Base-by-base conservation (phyloP, 2,888 invertebrate genomes). In the Augiades crinisus region DNA sequence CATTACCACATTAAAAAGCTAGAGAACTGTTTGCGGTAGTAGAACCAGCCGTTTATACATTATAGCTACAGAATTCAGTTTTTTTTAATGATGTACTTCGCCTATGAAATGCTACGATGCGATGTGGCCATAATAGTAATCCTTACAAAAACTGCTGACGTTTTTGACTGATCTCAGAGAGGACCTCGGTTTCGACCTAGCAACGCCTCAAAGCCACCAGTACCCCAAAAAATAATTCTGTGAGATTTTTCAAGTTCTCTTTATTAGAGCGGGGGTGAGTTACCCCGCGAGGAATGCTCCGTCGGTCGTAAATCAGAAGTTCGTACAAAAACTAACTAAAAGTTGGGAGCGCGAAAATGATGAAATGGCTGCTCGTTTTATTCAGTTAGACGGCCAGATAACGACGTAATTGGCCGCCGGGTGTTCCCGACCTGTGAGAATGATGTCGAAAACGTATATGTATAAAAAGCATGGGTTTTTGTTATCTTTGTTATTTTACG, bases 241-340 rank as follows among this genome's bases (percentile, higher is more conserved):
- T 65, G 74, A 71, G 73, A 75, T 77, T 77, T 77, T 72, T 71
- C 68, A 67, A 73, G 75, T 78, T 75, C 75, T 75, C 72, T 81
- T 82, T 81, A 82, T 82, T 81, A 82, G 77, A 69, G 67, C 67
- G 63, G 67, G 70, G 67, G 72, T 72, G 57, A 55, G 55, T 54
- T 47, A 53, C 55, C 65, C 63, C 64, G 60, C 33, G 44, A 34
- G 50, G 50, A 43, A 50, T 36, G 49, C 50, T 33, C 49, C 43
- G 64, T 62, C 58, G 70, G 65, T 74, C 81, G 80, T 87, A 87
- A 87, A 87, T 87, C 86, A 84, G 77, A 73, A 77, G 78, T 76
- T 78, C 65, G 65, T 68, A 72, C 83, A 82, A 83, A 85, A 85
- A 86, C 81, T 82, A 82, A 85, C 80, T 81, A 79, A 81, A 85